phyloP scores from a whole-genome alignment of 2,888 invertebrate genomes.

The Ectemnius cavifrons region DNA sequence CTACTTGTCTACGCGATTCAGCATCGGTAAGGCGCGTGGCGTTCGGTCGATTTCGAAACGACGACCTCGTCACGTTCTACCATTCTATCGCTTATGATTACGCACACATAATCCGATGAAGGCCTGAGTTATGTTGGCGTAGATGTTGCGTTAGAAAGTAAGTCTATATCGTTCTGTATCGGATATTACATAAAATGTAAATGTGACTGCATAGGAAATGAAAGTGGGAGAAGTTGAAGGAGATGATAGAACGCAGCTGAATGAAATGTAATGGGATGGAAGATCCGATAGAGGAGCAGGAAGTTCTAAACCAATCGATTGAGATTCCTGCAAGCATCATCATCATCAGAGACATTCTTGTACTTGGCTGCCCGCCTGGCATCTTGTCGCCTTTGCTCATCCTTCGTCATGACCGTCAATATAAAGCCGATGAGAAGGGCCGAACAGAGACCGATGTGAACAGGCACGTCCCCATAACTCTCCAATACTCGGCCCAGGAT shows the following conservation, averaged over 20 bases:
- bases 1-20: no score
- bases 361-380: constrained; percentile 55
- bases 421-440: constrained; percentile 69
- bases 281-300: no score
- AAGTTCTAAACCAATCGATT: neutral
- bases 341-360: constrained; percentile 21
- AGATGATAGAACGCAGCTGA: no score
- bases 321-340: neutral
- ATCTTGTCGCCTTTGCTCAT: constrained; percentile 70
- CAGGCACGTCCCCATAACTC: constrained; percentile 70
- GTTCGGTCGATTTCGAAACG: neutral
- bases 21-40: no score
- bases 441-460: constrained; percentile 70
- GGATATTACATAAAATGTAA: no score
- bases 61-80: neutral
- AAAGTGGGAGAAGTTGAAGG: no score
- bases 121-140: neutral
- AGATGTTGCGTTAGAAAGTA: no score
- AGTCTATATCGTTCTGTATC: no score
- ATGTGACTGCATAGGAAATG: no score
- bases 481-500: constrained; percentile 70
- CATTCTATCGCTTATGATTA: no score
- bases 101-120: no score
- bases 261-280: no score
- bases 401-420: constrained; percentile 68